phyloP scores from a whole-genome alignment of 2,113 vertebrate genomes.

The Chelonoidis abingdonii region DNA sequence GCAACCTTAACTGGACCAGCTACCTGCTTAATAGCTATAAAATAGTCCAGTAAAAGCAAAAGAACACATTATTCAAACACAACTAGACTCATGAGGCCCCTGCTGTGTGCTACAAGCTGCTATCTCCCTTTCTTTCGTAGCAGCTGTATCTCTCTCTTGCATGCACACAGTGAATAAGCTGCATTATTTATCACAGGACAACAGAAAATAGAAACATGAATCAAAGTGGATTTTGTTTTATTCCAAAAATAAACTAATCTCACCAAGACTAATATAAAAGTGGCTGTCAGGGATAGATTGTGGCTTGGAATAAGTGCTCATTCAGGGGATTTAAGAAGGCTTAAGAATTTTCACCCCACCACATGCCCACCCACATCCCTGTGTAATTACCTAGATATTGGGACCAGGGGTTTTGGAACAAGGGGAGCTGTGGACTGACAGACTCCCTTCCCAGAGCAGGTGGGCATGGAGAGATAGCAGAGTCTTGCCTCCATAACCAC shows the following conservation, averaged over 20 bases:
- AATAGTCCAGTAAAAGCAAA: constrained; percentile 15
- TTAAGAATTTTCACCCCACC: neutral
- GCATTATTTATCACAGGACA: neutral
- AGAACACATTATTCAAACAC: constrained; percentile 1
- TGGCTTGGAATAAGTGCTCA: neutral
- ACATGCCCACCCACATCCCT: neutral
- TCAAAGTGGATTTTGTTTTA: neutral
- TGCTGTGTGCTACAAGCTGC: constrained; percentile 15
- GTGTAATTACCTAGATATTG: neutral
- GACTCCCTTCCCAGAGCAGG: neutral
- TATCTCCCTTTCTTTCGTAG: neutral
- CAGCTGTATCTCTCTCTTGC: neutral
- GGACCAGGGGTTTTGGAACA: neutral
- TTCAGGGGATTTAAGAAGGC: neutral
- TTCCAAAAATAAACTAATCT: constrained; percentile 17
- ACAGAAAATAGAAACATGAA: constrained; percentile 35
- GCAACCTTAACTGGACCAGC: neutral
- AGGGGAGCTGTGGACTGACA: neutral
- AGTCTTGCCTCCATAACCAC: neutral
- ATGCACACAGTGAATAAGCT: constrained; percentile 16
- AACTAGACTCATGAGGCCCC: neutral
- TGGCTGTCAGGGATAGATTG: neutral
- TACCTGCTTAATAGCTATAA: constrained; percentile 28
- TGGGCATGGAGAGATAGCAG: neutral
- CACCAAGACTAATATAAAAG: constrained; percentile 5